phyloP scores from a whole-genome alignment of 1,140 invertebrate genomes.

The Chlorops oryzae region DNA sequence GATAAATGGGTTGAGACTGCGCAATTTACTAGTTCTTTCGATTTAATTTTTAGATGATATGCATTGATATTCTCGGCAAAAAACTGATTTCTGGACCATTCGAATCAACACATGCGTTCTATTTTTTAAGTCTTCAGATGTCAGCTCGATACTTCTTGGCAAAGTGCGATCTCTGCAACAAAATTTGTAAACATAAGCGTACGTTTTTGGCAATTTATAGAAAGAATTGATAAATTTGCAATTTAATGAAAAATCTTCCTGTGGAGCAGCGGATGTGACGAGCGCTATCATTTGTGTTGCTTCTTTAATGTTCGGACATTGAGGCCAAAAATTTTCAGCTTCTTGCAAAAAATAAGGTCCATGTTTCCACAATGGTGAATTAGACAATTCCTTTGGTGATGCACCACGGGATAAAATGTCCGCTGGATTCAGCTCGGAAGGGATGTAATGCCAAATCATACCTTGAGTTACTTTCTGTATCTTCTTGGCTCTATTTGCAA shows the following conservation, averaged over 20 bases:
- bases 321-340: not conserved
- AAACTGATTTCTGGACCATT: not conserved
- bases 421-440: slow-evolving; percentile 32
- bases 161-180: too few relatives aligned
- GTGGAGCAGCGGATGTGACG: too few relatives aligned
- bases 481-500: slow-evolving; percentile 33
- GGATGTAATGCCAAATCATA: slow-evolving; percentile 31
- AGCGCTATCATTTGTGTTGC: too few relatives aligned
- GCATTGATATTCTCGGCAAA: not conserved
- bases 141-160: not conserved
- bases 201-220: not conserved
- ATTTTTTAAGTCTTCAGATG: not conserved
- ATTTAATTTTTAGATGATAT: not conserved
- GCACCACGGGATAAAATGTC: slow-evolving; percentile 32
- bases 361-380: too few relatives aligned
- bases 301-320: not conserved
- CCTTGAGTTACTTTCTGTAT: slow-evolving; percentile 25
- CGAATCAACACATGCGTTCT: not conserved
- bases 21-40: not conserved
- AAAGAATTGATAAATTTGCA: not conserved
- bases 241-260: not conserved
- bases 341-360: too few relatives aligned
- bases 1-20: slow-evolving; percentile 25
- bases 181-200: not conserved
- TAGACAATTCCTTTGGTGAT: too few relatives aligned